Evolutionary conservation across 2,888 invertebrate genomes (phyloP), one percentile per base, ranked within the genome.

Genomic region (Lasioglossum oenotherae): DNA sequence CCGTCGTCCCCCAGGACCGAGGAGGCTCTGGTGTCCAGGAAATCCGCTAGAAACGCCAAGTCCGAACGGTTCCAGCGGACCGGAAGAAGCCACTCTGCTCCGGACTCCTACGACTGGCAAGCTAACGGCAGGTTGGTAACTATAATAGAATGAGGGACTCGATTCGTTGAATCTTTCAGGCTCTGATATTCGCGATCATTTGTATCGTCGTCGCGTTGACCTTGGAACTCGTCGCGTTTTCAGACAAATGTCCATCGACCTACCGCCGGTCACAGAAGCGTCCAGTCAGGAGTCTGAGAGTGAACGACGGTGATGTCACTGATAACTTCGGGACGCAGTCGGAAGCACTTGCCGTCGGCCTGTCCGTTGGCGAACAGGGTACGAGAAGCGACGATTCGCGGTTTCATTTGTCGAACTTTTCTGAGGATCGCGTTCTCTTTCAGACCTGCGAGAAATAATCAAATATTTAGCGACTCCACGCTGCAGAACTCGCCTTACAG

Each of bases 81-180:
- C 60, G 97, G 97, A 4, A 96, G 98, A 75, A 97, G 98, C 27
- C 97, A 97, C 94, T 98, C 98, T 14, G 98, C 98, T 19, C 98
- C 98, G 0, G 97, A 97, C 69, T 96, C 97, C 31, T 97, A 97
- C 88, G 95, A 96, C 81, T 95, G 95, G 93, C 96, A 94, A 83
- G 83, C 89, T 73, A 92, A 93, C 85, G 94, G 94, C 91, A 93
- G 93, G 94, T 94, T 23, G 10, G 38, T 38, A 8, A 2, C 31
- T 31, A 12, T 41, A 12, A 12, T 49, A 49, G 23, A 53, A 53
- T 23, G 0, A 0, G 23, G 3, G 1, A 3, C 23, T n/a, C 19
- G 49, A 49, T 23, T 23, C 53, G 23, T n/a, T 10, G 53, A 23
- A 53, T 10, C 3, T 53, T 53, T 2, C 23, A 1, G 23, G 0